phyloP scores from a whole-genome alignment of 2,797 vertebrate genomes.

The Petrocephalus sullivani region DNA sequence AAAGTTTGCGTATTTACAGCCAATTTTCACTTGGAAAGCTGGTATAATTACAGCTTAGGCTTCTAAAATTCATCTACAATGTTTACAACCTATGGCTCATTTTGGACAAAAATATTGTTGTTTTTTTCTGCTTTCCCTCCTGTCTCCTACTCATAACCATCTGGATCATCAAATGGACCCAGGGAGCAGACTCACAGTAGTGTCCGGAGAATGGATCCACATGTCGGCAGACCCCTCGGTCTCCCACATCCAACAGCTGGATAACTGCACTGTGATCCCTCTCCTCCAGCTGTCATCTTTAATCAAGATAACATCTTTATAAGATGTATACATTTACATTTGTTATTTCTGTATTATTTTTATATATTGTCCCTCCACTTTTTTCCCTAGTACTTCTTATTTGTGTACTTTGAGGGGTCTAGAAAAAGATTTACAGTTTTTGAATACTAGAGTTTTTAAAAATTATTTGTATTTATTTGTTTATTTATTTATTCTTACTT shows the following conservation, averaged over 20 bases:
- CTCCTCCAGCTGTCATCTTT: background rate
- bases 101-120: background rate
- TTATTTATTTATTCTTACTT: background rate
- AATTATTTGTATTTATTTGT: background rate
- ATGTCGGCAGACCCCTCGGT: background rate
- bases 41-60: background rate
- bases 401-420: background rate
- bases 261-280: background rate
- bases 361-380: background rate
- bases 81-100: background rate
- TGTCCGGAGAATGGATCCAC: background rate
- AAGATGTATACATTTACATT: background rate
- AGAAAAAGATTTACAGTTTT: background rate
- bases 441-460: background rate
- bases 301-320: background rate
- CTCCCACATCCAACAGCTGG: background rate
- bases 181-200: background rate
- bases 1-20: background rate
- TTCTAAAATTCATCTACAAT: background rate
- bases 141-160: background rate
- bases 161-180: constrained; percentile 2
- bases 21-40: background rate
- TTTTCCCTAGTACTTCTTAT: background rate
- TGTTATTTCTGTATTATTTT: background rate
- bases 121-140: background rate